These are phyloP conservation scores for Sorex araneus DNA, from an alignment of 2,113 vertebrate species.

Conservation along the genomic window DNA sequence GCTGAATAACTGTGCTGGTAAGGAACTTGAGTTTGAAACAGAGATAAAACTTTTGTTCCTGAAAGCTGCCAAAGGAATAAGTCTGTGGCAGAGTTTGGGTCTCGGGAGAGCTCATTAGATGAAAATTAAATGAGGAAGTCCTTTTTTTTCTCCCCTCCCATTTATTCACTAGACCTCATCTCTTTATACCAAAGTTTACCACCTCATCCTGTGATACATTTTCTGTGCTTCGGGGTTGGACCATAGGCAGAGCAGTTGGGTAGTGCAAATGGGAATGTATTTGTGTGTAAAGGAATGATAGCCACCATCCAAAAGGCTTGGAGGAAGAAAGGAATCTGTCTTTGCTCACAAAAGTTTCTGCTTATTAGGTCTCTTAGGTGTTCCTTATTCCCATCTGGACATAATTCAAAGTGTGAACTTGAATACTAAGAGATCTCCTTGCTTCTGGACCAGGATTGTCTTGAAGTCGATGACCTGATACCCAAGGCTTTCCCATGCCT, in stretches of 20 bases:
- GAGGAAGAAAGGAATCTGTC: not conserved
- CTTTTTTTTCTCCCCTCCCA: not conserved
- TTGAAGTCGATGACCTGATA: slow-evolving; percentile 64
- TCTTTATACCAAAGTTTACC: not conserved
- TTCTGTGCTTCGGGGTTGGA: slow-evolving; percentile 9
- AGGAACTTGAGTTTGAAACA: slow-evolving; percentile 64
- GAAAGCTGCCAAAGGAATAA: not conserved
- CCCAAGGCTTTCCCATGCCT: slow-evolving; percentile 28
- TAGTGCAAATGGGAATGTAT: not conserved
- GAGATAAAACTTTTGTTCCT: slow-evolving; percentile 41
- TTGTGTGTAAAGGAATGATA: not conserved
- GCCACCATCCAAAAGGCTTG: not conserved
- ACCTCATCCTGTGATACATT: not conserved
- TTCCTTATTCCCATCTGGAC: slow-evolving; percentile 9
- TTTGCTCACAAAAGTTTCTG: not conserved
- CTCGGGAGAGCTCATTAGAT: slow-evolving; percentile 54
- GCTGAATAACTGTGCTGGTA: not conserved
- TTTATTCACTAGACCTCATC: not conserved
- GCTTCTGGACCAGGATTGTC: slow-evolving; percentile 57
- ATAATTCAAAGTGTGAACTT: slow-evolving; percentile 69
- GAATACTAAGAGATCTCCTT: slow-evolving; percentile 55
- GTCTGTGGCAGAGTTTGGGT: not conserved
- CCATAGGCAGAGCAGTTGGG: not conserved
- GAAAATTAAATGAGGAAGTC: slow-evolving; percentile 48
- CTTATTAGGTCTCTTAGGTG: not conserved